Percentiles rank a stretch among this genome's conserved stretches.
Evolutionary conservation across 2,797 vertebrate species (phyloP).

Genomic region (Orientallactaga sibirica): DNA sequence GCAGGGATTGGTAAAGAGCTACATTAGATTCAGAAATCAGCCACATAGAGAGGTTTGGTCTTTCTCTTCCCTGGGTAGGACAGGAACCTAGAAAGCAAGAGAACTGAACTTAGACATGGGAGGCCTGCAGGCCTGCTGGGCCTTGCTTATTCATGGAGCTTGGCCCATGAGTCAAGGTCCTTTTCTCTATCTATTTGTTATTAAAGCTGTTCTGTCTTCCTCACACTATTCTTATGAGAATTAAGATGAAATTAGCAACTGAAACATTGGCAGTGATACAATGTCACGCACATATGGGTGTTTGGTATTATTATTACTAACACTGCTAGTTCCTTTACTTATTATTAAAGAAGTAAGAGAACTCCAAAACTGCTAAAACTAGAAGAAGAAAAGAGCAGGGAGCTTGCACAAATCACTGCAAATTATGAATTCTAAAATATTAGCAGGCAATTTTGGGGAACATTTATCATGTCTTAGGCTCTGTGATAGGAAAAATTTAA

Average conservation of each 20-base stretch:
- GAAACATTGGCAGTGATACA: constrained; percentile 46
- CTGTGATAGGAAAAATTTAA: constrained; percentile 18
- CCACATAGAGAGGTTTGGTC: not conserved
- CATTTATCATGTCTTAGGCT: constrained; percentile 31
- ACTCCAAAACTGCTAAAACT: not conserved
- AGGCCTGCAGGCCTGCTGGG: not conserved
- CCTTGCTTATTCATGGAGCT: not conserved
- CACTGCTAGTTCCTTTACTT: not conserved
- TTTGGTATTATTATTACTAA: not conserved
- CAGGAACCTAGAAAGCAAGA: not conserved
- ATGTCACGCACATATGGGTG: not conserved
- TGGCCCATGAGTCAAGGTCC: not conserved
- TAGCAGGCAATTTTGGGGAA: not conserved
- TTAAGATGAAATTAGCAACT: constrained; percentile 27
- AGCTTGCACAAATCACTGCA: not conserved
- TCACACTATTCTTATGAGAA: constrained; percentile 30
- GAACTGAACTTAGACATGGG: not conserved
- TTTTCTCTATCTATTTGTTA: not conserved
- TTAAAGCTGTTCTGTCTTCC: not conserved
- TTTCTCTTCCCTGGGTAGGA: constrained; percentile 29
- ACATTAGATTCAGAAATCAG: constrained; percentile 33
- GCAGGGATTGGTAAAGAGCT: constrained; percentile 29
- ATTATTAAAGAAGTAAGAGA: not conserved
- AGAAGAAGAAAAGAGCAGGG: not conserved
- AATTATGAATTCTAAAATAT: constrained; percentile 50